Conservation (phyloP, 2,113 vertebrate species). For the Pituophis catenifer region DNA sequence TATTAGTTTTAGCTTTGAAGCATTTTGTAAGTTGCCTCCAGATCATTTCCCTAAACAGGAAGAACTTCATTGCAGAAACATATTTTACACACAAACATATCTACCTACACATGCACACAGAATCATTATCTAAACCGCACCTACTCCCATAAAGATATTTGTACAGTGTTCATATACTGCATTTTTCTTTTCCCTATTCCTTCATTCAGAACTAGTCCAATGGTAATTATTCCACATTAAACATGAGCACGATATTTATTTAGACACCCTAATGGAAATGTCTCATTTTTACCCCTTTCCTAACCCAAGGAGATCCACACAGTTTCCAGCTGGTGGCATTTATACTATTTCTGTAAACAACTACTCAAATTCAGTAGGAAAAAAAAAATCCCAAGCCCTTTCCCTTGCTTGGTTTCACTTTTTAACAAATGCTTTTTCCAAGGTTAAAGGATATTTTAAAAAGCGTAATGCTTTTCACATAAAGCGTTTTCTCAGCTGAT, state of each 20-base stretch:
- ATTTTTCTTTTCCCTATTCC: not conserved
- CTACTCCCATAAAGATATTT: not conserved
- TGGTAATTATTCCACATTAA: not conserved
- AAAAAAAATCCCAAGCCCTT: not conserved
- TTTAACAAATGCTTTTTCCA: not conserved
- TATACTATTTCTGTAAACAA: not conserved
- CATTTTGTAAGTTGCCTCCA: not conserved
- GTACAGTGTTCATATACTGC: not conserved
- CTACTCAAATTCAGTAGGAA: not conserved
- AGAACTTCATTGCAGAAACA: not conserved
- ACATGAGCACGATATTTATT: not conserved
- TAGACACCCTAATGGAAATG: not conserved
- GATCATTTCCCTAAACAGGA: not conserved
- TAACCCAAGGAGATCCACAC: not conserved
- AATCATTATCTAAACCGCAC: not conserved
- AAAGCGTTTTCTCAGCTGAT: not conserved
- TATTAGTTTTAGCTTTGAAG: not conserved
- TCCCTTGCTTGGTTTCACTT: not conserved
- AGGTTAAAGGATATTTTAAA: not conserved
- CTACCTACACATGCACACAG: not conserved
- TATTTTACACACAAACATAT: not conserved
- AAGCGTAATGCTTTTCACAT: not conserved
- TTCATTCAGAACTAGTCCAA: not conserved
- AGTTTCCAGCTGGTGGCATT: not conserved
- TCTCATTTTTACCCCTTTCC: not conserved